These are phyloP conservation scores for Dorcus hopei DNA, from an alignment of 2,888 invertebrate species.

Conservation along the genomic window DNA sequence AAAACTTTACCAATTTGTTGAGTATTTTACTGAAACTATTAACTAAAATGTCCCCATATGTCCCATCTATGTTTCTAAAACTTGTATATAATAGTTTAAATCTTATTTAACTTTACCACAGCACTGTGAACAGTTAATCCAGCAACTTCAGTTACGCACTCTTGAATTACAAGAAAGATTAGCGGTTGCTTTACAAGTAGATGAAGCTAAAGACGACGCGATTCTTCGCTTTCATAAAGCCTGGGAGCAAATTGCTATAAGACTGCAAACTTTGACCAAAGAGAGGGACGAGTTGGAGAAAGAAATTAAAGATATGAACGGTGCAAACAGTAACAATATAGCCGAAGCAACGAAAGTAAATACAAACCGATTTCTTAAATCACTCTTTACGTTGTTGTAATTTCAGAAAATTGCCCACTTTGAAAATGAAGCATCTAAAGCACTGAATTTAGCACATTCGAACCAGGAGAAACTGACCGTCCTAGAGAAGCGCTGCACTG, in stretches of 20 bases:
- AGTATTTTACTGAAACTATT: no score
- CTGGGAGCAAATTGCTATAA: slow-evolving; percentile 53
- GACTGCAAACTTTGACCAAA: slow-evolving; percentile 39
- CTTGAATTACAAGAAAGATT: slow-evolving; percentile 76
- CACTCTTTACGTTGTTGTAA: not conserved
- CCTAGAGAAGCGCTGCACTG: slow-evolving; percentile 53
- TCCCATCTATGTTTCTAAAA: no score
- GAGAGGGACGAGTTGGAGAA: slow-evolving; percentile 40
- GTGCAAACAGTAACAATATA: slow-evolving; percentile 30
- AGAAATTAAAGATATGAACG: slow-evolving; percentile 34
- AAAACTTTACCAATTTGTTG: no score
- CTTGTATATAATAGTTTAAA: no score
- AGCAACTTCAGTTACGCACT: slow-evolving; percentile 67
- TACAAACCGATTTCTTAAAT: not conserved
- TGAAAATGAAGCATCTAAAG: slow-evolving; percentile 71
- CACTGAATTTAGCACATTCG: slow-evolving; percentile 64
- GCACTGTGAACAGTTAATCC: slow-evolving; percentile 76
- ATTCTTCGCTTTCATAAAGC: slow-evolving; percentile 64
- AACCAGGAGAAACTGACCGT: slow-evolving; percentile 64
- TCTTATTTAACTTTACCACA: slow-evolving; percentile 35
- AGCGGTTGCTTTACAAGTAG: slow-evolving; percentile 74
- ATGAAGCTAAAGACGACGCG: slow-evolving; percentile 70
- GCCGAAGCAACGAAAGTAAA: slow-evolving; percentile 40
- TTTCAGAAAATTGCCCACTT: slow-evolving; percentile 56
- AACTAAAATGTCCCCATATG: no score